These are phyloP conservation scores for Cydia amplana DNA, from an alignment of 1,140 invertebrate genomes.

Conservation along the genomic window DNA sequence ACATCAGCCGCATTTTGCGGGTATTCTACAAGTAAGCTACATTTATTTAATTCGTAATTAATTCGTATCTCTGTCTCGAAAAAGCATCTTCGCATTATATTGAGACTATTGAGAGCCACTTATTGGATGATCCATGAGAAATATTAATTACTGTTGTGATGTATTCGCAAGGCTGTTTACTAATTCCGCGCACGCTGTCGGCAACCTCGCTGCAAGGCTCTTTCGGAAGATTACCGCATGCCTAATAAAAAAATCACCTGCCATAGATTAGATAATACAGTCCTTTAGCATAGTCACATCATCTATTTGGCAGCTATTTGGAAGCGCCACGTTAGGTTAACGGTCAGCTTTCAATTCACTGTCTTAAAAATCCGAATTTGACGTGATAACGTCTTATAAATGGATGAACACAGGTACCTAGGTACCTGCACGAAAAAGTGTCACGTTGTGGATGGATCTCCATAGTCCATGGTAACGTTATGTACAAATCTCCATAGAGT, in stretches of 20 bases:
- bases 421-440: too few relatives aligned
- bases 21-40: too few relatives aligned
- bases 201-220: slow-evolving; percentile 70
- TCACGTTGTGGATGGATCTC: too few relatives aligned
- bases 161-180: slow-evolving; percentile 60
- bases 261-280: slow-evolving; percentile 32
- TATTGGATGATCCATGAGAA: slow-evolving; percentile 34
- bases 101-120: slow-evolving; percentile 17
- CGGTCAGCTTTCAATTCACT: too few relatives aligned
- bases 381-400: too few relatives aligned
- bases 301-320: background rate
- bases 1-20: too few relatives aligned
- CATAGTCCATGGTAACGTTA: too few relatives aligned
- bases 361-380: too few relatives aligned
- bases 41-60: background rate
- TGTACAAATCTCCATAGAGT: too few relatives aligned
- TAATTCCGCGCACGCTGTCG: slow-evolving; percentile 59
- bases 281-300: background rate
- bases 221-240: slow-evolving; percentile 44
- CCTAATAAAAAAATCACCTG: slow-evolving; percentile 34
- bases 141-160: slow-evolving; percentile 26
- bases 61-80: background rate
- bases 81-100: background rate
- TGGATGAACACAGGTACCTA: too few relatives aligned
- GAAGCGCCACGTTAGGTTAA: background rate